Percentiles rank a stretch among this genome's conserved stretches.
Conservation (phyloP, 2,888 invertebrate species). For the Strigamia crassipes region DNA sequence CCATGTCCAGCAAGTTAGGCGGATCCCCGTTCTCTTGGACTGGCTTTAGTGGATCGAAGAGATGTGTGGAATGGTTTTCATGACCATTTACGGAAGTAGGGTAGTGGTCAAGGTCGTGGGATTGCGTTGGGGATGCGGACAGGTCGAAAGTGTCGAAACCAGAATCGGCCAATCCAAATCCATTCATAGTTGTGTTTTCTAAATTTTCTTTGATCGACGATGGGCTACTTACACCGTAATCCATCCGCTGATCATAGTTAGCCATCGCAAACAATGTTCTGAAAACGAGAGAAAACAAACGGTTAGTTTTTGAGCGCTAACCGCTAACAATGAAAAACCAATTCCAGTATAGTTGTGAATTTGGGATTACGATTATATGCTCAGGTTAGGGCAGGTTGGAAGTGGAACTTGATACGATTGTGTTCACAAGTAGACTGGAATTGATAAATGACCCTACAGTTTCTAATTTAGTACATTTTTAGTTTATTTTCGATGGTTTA, state of each 20-base stretch:
- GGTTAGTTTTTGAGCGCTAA: background rate
- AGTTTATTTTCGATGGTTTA: no score
- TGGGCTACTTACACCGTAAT: conserved; percentile 35
- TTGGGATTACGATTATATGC: no score
- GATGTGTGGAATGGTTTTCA: background rate
- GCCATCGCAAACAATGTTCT: conserved; percentile 42
- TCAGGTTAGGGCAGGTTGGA: no score
- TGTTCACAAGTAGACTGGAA: no score
- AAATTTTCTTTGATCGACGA: conserved; percentile 8
- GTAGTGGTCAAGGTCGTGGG: conserved; percentile 39
- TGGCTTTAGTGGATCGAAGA: conserved; percentile 35
- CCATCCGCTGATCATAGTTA: conserved; percentile 43
- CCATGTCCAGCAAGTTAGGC: conserved; percentile 43
- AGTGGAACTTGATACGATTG: no score
- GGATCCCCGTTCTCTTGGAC: conserved; percentile 41
- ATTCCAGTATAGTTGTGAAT: no score
- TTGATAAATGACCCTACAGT: no score
- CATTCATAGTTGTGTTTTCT: background rate
- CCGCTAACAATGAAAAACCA: no score
- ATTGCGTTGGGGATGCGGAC: conserved; percentile 25
- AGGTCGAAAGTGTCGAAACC: conserved; percentile 45
- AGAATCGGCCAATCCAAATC: conserved; percentile 41
- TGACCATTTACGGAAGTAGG: conserved; percentile 19
- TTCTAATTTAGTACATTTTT: no score
- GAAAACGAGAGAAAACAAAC: background rate